Percentiles rank a stretch among this genome's conserved stretches.
Evolutionary conservation across 2,797 vertebrate genomes (phyloP).

Genomic region (Poecilia picta): DNA sequence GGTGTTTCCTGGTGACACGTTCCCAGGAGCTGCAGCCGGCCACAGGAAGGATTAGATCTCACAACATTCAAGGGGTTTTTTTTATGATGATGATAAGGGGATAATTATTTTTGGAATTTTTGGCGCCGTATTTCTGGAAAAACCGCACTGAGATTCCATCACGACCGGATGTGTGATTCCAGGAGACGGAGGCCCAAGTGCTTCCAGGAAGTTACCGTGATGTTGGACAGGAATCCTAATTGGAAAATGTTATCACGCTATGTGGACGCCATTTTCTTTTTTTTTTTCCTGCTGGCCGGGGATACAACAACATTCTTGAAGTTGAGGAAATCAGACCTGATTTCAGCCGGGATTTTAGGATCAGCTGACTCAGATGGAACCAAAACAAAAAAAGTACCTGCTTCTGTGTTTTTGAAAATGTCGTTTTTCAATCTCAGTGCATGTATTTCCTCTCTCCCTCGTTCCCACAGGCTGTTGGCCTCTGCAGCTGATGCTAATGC

Average conservation of each 20-base stretch:
- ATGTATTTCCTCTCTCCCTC: slow-evolving; percentile 65
- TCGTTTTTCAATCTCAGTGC: slow-evolving; percentile 54
- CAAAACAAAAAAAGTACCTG: slow-evolving; percentile 9
- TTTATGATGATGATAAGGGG: slow-evolving; percentile 54
- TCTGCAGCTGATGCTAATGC: slow-evolving; percentile 53
- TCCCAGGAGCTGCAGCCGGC: slow-evolving; percentile 11
- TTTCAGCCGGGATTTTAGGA: slow-evolving; percentile 58
- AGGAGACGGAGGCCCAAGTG: slow-evolving; percentile 40
- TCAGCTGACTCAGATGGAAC: slow-evolving; percentile 24
- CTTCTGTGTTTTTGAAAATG: slow-evolving; percentile 41
- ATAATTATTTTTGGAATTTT: slow-evolving; percentile 62
- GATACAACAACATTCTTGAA: slow-evolving; percentile 24
- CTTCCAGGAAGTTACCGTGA: slow-evolving; percentile 52
- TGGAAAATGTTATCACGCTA: slow-evolving; percentile 38
- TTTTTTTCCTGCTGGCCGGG: slow-evolving; percentile 43
- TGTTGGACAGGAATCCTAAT: slow-evolving; percentile 66
- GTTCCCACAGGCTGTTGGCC: slow-evolving; percentile 45
- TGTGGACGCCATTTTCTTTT: slow-evolving; percentile 34
- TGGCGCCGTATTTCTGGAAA: slow-evolving; percentile 63
- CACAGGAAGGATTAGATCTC: slow-evolving; percentile 39
- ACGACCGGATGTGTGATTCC: slow-evolving; percentile 47
- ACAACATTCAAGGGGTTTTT: slow-evolving; percentile 50
- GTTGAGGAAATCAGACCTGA: slow-evolving; percentile 49
- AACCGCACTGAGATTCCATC: slow-evolving; percentile 63
- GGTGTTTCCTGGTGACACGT: slow-evolving; percentile 4